Percentiles rank a stretch among this genome's conserved stretches.
These are phyloP conservation scores for Paraplagusia blochii DNA, from an alignment of 2,113 vertebrate species.

Conservation along the genomic window DNA sequence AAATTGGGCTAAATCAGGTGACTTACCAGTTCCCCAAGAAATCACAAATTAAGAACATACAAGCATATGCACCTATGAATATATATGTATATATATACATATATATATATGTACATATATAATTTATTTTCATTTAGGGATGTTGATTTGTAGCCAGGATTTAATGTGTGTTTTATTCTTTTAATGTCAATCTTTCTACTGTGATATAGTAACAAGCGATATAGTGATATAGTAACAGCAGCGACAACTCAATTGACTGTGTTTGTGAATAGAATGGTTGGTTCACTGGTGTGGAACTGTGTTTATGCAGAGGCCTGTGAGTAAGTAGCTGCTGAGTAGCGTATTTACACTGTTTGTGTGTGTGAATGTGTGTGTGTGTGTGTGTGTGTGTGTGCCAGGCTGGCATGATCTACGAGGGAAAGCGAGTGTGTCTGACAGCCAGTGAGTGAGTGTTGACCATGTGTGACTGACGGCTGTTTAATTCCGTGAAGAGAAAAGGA, in stretches of 20 bases:
- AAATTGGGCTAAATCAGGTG: too few relatives aligned
- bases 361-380: constrained; percentile 9
- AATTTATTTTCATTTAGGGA: too few relatives aligned
- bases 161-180: too few relatives aligned
- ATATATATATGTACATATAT: too few relatives aligned
- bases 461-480: constrained; percentile 44
- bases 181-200: not conserved
- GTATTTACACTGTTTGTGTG: constrained; percentile 37
- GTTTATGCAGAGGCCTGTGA: constrained; percentile 16
- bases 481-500: not conserved
- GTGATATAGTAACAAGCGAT: not conserved
- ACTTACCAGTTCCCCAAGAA: too few relatives aligned
- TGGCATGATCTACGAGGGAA: constrained; percentile 49
- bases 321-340: constrained; percentile 45
- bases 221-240: not conserved
- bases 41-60: too few relatives aligned
- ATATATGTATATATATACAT: too few relatives aligned
- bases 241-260: not conserved
- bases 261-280: constrained; percentile 14
- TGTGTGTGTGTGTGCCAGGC: constrained; percentile 22
- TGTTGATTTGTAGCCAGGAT: too few relatives aligned
- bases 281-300: constrained; percentile 11
- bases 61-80: too few relatives aligned
- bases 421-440: constrained; percentile 48
- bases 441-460: constrained; percentile 31